phyloP scores from a whole-genome alignment of 2,888 invertebrate species.

The Zaprionus bogoriensis region DNA sequence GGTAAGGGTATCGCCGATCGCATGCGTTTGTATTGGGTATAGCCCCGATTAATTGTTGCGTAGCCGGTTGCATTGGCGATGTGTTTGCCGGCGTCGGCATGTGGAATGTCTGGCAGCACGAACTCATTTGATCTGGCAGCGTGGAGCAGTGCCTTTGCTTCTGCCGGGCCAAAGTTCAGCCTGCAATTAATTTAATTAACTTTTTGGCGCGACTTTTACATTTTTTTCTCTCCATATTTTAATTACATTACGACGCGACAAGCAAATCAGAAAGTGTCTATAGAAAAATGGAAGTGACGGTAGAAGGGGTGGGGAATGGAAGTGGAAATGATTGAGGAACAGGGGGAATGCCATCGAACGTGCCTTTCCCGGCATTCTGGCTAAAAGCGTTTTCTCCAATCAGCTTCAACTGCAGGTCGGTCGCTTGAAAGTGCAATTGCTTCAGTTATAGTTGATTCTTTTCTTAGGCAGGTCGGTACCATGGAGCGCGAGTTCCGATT shows the following conservation, averaged over 20 bases:
- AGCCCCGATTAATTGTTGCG: background rate
- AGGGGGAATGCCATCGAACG: conserved; percentile 22
- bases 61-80: background rate
- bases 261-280: background rate
- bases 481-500: background rate
- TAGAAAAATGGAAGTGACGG: background rate
- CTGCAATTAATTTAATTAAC: conserved; percentile 62
- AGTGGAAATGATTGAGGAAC: background rate
- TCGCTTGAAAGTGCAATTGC: conserved; percentile 8
- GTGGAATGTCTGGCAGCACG: conserved; percentile 4
- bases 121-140: conserved; percentile 3
- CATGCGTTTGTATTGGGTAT: background rate
- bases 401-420: background rate
- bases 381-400: background rate
- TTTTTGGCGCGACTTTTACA: background rate
- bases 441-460: conserved; percentile 18
- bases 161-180: conserved; percentile 41
- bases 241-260: conserved; percentile 24
- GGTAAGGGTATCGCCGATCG: no score
- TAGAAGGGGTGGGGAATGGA: background rate
- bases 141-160: conserved; percentile 3
- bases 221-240: background rate
- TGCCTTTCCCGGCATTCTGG: conserved; percentile 37
- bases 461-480: background rate
- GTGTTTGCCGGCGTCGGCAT: background rate